These are phyloP conservation scores for Arrhamphus sclerolepis DNA, from an alignment of 2,797 vertebrate species.

Conservation along the genomic window DNA sequence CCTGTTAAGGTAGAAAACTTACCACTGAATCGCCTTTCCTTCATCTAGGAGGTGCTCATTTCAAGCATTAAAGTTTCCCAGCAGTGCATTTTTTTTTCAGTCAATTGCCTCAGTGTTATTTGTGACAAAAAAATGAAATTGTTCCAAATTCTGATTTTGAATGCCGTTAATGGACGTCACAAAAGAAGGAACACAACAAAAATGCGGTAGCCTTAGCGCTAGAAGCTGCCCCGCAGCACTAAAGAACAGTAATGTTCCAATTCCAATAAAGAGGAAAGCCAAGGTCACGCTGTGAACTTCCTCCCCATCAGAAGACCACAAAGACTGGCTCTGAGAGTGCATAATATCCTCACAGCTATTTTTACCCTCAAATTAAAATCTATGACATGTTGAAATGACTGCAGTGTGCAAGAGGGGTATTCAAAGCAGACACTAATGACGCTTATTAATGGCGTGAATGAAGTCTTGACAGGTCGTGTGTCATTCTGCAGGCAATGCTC, in stretches of 20 bases:
- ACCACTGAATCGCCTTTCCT: conserved; percentile 11
- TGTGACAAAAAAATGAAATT: conserved; percentile 61
- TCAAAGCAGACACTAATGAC: conserved; percentile 99
- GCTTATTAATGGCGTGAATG: conserved; percentile 99
- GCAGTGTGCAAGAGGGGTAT: conserved; percentile 99
- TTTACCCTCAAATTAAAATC: conserved; percentile 99
- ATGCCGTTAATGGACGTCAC: conserved; percentile 64
- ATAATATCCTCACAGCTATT: conserved; percentile 97
- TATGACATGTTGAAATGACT: conserved; percentile 99
- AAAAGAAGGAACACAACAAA: conserved; percentile 52
- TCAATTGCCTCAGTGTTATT: conserved; percentile 57
- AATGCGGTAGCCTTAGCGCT: conserved; percentile 43
- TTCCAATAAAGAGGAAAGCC: conserved; percentile 82
- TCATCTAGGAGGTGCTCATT: conserved; percentile 18
- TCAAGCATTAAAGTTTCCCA: conserved; percentile 34
- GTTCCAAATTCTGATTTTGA: conserved; percentile 60
- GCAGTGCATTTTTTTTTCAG: conserved; percentile 40
- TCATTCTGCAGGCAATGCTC: conserved; percentile 92
- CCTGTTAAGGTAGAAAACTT: neutral
- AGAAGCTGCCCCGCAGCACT: conserved; percentile 67
- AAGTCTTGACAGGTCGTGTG: conserved; percentile 99
- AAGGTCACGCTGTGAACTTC: conserved; percentile 87
- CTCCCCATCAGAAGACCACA: conserved; percentile 86
- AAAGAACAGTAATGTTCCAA: conserved; percentile 80
- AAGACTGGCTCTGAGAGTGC: conserved; percentile 85